These are phyloP conservation scores for Clarias laeviceps DNA, from an alignment of 2,797 vertebrate species.

Conservation along the genomic window DNA sequence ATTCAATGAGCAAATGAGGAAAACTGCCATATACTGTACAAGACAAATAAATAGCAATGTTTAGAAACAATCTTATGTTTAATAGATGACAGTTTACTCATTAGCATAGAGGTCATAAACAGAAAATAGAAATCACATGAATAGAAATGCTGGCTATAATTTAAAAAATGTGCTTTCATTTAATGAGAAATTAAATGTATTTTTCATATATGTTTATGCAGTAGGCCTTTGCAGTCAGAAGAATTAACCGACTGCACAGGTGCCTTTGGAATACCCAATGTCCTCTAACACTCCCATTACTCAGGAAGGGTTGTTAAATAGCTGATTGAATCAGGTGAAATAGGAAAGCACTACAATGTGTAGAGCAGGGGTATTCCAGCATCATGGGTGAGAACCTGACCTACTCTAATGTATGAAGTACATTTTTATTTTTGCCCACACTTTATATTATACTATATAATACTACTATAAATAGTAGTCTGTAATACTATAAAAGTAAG, in stretches of 20 bases:
- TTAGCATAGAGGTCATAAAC: not conserved
- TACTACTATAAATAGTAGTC: too few relatives aligned
- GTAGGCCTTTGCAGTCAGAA: not conserved
- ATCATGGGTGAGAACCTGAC: not conserved
- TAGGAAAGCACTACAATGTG: not conserved
- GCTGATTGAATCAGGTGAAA: not conserved
- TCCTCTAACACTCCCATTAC: not conserved
- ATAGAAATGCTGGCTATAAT: not conserved
- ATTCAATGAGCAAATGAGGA: not conserved
- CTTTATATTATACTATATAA: too few relatives aligned
- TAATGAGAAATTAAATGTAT: not conserved
- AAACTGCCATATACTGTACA: not conserved
- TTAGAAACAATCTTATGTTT: not conserved
- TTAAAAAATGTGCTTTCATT: not conserved
- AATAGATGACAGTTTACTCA: not conserved
- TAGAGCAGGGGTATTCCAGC: not conserved
- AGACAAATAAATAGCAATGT: not conserved
- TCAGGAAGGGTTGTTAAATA: not conserved
- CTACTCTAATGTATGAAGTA: not conserved
- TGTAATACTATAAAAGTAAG: too few relatives aligned
- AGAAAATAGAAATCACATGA: too few relatives aligned
- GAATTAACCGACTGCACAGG: not conserved
- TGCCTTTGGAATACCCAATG: not conserved
- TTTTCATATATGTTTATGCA: not conserved
- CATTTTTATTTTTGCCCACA: not conserved